Conservation (phyloP, 2,888 invertebrate genomes). For the Drosophila parthenogenetica region DNA sequence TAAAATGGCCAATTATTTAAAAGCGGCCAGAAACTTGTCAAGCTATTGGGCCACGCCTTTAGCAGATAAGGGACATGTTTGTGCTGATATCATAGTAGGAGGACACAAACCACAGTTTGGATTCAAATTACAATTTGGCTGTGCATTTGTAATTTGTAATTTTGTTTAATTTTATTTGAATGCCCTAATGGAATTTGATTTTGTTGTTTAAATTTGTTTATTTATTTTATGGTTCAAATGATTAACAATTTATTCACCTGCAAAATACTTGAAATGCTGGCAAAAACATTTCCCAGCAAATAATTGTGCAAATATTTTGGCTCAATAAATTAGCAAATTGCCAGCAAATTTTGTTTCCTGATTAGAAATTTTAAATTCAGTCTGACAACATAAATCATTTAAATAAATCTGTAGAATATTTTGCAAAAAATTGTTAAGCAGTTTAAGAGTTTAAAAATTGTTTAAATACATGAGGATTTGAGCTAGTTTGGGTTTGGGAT, state of each 20-base stretch:
- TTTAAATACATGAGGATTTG: not conserved
- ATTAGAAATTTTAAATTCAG: conserved; percentile 2
- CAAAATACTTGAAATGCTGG: not conserved
- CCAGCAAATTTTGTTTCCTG: conserved; percentile 5
- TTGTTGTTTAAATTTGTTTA: conserved; percentile 24
- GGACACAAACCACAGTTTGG: conserved; percentile 42
- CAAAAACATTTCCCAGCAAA: conserved; percentile 4
- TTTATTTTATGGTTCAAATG: conserved; percentile 34
- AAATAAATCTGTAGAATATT: not conserved
- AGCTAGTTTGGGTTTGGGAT: not conserved
- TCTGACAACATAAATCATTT: not conserved
- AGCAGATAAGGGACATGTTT: not conserved
- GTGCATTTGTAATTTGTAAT: conserved; percentile 56
- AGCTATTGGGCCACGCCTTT: not conserved
- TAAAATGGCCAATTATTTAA: conserved; percentile 65
- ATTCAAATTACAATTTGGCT: conserved; percentile 48
- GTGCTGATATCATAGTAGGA: too few species aligned
- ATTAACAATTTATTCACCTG: conserved; percentile 43
- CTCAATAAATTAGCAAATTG: conserved; percentile 11
- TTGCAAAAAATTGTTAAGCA: not conserved
- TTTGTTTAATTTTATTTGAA: conserved; percentile 53
- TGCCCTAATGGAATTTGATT: conserved; percentile 53
- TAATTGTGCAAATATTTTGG: conserved; percentile 11
- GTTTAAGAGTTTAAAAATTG: not conserved
- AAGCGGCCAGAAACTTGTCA: conserved; percentile 35